Base-by-base conservation (phyloP, 1,140 invertebrate species). In the Mercenaria mercenaria region DNA sequence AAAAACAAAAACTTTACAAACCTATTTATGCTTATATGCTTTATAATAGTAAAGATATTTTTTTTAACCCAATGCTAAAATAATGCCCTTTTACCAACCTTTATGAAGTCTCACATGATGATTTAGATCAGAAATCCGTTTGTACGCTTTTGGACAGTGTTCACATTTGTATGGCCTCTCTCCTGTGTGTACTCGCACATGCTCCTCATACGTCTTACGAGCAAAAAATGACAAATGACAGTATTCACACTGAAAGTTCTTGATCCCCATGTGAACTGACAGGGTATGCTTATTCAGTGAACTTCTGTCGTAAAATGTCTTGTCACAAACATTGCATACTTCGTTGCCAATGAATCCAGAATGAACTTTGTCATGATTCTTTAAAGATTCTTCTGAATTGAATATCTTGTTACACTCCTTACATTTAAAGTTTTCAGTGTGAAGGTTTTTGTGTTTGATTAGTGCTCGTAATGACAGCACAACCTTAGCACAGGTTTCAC, bases 81-180 rank as follows among this genome's bases (percentile, higher is more conserved):
- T n/a, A n/a, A n/a, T n/a, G n/a, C n/a, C n/a, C n/a, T n/a, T n/a
- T n/a, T n/a, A 47, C 59, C 29, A 80, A 88, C 86, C 86, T 81
- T 69, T 88, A 56, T 88, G 86, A 39, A 88, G 86, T 29, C 61
- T 59, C n/a, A 88, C 11, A 67, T 88, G 86, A 56, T 88, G 86
- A 56, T 88, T 88, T 0, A 88, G 76, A n/a, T 88, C 86, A 37
- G 52, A 15, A n/a, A 88, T 67, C 56, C 86, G 61, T 56, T 90
- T 98, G 95, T 98, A 98, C 0, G 98, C 98, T 95, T 99, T 99
- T 84, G 97, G 98, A 95, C 98, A 99, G 67, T 97, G 97, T 96
- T 98, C 98, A 95, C 98, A 99, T 59, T 90, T 85, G 41, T 84
- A 91, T 34, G 90, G 90, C 20, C 72, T 85, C 76, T 97, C 97